Conservation (phyloP, 2,888 invertebrate species). For the Acholoe squamosa region DNA sequence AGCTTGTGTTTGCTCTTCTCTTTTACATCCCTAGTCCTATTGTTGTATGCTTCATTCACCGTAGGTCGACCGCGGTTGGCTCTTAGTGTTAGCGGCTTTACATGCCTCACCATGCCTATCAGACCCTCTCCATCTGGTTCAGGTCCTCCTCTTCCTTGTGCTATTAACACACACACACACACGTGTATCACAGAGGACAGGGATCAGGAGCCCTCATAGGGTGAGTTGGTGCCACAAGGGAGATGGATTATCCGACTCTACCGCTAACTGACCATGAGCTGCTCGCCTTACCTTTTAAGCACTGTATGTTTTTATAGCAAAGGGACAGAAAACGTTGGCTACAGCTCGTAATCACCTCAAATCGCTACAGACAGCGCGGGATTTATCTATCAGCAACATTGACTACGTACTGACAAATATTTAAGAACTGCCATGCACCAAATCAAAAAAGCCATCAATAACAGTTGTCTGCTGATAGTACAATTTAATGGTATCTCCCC, state of each 20-base stretch:
- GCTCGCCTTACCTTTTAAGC: not conserved
- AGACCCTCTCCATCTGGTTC: conserved; percentile 18
- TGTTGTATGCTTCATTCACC: not conserved
- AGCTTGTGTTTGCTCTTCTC: not conserved
- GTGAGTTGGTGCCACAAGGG: not conserved
- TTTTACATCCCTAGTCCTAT: not conserved
- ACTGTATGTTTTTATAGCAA: no score
- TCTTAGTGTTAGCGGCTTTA: not conserved
- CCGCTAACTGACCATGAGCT: not conserved
- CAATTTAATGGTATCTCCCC: not conserved
- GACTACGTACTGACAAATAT: conserved; percentile 24
- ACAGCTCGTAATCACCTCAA: no score
- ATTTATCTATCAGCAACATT: not conserved
- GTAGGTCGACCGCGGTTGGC: not conserved
- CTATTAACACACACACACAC: not conserved
- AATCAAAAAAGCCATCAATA: conserved; percentile 23
- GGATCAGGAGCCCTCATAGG: not conserved
- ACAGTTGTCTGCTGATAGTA: not conserved
- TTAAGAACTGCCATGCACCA: not conserved
- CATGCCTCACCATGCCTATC: conserved; percentile 14
- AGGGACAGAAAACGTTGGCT: no score
- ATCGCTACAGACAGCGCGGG: not conserved
- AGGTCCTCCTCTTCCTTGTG: not conserved
- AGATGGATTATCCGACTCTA: not conserved
- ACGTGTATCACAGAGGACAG: not conserved